Conservation (phyloP, 2,797 vertebrate genomes). For the Melanotaenia maccullochi region DNA sequence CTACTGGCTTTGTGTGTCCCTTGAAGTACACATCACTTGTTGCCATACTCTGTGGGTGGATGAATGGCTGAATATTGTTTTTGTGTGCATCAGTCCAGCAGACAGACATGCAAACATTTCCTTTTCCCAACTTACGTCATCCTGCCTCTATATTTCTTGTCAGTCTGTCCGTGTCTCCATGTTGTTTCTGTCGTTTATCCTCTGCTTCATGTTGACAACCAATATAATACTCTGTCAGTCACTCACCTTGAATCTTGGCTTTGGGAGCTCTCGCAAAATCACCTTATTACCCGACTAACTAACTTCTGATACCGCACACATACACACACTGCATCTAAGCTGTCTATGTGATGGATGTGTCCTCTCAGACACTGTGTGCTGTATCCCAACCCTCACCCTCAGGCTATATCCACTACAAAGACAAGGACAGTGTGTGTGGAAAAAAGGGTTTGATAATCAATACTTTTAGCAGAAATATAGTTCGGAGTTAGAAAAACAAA, state of each 20-base stretch:
- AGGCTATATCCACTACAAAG: constrained; percentile 29
- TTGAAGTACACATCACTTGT: constrained; percentile 44
- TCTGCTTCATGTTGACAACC: constrained; percentile 43
- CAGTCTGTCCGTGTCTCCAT: constrained; percentile 44
- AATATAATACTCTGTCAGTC: constrained; percentile 52
- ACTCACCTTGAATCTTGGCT: constrained; percentile 43
- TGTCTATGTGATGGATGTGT: constrained; percentile 71
- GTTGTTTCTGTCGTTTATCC: constrained; percentile 46
- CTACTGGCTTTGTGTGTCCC: constrained; percentile 33
- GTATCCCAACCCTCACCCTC: constrained; percentile 68
- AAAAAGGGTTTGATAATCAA: constrained; percentile 29
- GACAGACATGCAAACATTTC: constrained; percentile 25
- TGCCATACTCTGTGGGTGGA: constrained; percentile 2
- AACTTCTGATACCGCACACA: constrained; percentile 44
- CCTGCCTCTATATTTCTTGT: constrained; percentile 22
- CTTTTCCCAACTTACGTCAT: background rate
- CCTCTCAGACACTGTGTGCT: constrained; percentile 60
- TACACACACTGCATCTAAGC: constrained; percentile 36
- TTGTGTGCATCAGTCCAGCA: constrained; percentile 22
- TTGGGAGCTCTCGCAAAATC: constrained; percentile 35
- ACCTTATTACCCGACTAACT: constrained; percentile 43
- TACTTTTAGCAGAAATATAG: constrained; percentile 32
- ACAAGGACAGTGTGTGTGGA: constrained; percentile 5
- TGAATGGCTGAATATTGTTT: constrained; percentile 9
- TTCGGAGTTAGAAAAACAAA: constrained; percentile 9